Conservation (phyloP, 2,888 invertebrate genomes). For the Noctua janthina region DNA sequence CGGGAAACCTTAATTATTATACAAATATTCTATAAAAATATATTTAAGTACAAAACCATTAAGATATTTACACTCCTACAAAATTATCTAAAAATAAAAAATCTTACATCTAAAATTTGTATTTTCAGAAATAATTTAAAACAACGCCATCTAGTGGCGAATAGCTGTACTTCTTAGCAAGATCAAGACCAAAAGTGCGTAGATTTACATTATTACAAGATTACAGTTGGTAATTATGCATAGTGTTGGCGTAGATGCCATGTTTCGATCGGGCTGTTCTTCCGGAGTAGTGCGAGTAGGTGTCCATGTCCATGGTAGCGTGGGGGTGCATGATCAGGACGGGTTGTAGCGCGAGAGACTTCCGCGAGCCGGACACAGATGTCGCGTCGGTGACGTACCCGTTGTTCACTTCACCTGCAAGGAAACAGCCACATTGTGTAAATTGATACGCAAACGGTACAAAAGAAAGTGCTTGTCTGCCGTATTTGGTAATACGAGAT, state of each 20-base stretch:
- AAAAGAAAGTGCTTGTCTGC: constrained; percentile 48
- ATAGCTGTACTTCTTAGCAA: constrained; percentile 39
- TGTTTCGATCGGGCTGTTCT: constrained; percentile 92
- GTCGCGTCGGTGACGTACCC: constrained; percentile 96
- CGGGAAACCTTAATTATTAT: constrained; percentile 56
- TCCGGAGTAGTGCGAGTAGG: constrained; percentile 95
- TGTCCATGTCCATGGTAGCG: constrained; percentile 92
- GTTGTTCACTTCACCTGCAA: constrained; percentile 96
- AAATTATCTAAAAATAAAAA: constrained; percentile 45
- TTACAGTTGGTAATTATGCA: constrained; percentile 93
- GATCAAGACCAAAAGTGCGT: constrained; percentile 16
- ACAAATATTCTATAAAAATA: constrained; percentile 56
- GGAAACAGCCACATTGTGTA: constrained; percentile 44
- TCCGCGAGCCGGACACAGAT: constrained; percentile 95
- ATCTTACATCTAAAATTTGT: constrained; percentile 38
- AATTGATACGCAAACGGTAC: constrained; percentile 58
- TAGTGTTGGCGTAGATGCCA: constrained; percentile 91
- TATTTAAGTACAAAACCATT: constrained; percentile 52
- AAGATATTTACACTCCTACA: constrained; percentile 64
- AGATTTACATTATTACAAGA: constrained; percentile 24
- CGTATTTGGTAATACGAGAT: constrained; percentile 47
- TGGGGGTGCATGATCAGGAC: constrained; percentile 95
- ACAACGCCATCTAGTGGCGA: constrained; percentile 69
- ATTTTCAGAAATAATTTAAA: constrained; percentile 62
- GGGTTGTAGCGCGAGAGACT: constrained; percentile 96